Evolutionary conservation across 1,140 invertebrate species (phyloP).

Genomic region (Lordiphosa stackelbergi): DNA sequence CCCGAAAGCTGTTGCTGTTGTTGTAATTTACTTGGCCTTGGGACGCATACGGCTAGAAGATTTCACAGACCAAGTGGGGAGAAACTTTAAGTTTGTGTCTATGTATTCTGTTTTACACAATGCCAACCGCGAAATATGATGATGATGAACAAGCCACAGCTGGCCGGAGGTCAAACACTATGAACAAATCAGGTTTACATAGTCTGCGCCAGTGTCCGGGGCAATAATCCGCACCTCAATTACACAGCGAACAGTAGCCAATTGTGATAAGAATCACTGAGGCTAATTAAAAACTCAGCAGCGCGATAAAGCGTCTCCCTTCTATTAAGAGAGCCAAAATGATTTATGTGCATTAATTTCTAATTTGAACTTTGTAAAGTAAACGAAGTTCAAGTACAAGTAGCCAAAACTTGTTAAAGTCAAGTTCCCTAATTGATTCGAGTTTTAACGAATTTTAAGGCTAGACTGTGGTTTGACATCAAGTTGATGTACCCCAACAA

Average conservation of each 20-base stretch:
- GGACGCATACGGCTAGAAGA: slow-evolving; percentile 42
- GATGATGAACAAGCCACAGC: slow-evolving; percentile 28
- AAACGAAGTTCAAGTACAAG: slow-evolving; percentile 58
- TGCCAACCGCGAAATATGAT: slow-evolving; percentile 33
- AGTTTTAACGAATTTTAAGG: slow-evolving; percentile 2
- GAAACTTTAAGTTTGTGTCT: slow-evolving; percentile 26
- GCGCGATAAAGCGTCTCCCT: slow-evolving; percentile 1
- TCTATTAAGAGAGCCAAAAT: slow-evolving; percentile 27
- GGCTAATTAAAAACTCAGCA: slow-evolving; percentile 6
- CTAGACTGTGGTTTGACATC: background rate
- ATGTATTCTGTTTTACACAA: slow-evolving; percentile 46
- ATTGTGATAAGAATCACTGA: slow-evolving; percentile 8
- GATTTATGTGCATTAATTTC: slow-evolving; percentile 43
- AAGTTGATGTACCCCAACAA: background rate
- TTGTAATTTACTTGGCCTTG: slow-evolving; percentile 69
- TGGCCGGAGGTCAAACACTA: slow-evolving; percentile 64
- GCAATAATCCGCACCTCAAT: slow-evolving; percentile 37
- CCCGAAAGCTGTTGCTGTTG: slow-evolving; percentile 19
- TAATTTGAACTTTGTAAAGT: slow-evolving; percentile 48
- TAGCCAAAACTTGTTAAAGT: slow-evolving; percentile 14
- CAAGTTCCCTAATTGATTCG: slow-evolving; percentile 8
- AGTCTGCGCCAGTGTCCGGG: slow-evolving; percentile 11
- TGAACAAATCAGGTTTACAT: slow-evolving; percentile 68
- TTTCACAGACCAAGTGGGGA: slow-evolving; percentile 53
- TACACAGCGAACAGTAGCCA: slow-evolving; percentile 41